phyloP scores from a whole-genome alignment of 1,140 invertebrate species.

The Aphelinus atriplicis region DNA sequence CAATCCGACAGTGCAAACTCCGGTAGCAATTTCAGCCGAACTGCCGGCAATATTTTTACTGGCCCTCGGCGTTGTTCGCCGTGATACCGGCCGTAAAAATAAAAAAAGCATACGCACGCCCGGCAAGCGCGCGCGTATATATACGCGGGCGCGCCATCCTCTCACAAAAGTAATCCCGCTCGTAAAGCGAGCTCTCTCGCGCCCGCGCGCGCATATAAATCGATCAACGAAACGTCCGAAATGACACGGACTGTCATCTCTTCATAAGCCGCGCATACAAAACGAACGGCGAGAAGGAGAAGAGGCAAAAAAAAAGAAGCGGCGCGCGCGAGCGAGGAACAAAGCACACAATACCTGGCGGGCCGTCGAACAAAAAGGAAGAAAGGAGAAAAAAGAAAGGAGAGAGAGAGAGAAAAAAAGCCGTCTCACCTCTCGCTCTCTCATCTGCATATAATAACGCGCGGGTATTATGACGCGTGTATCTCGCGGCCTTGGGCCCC shows the following conservation, averaged over 20 bases:
- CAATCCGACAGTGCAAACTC: too few species aligned
- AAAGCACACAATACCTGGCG: background rate
- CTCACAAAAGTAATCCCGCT: too few species aligned
- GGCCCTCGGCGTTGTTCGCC: too few species aligned
- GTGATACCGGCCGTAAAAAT: too few species aligned
- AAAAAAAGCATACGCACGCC: too few species aligned
- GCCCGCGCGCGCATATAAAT: conserved; percentile 35
- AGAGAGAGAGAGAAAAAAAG: conserved; percentile 1
- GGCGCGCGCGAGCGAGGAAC: background rate
- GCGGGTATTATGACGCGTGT: conserved; percentile 14
- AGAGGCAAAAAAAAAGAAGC: conserved; percentile 6
- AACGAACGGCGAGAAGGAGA: conserved; percentile 32
- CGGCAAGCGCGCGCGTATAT: too few species aligned
- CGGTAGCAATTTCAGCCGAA: too few species aligned
- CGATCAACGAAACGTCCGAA: conserved; percentile 32
- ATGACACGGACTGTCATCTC: conserved; percentile 28
- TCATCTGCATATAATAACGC: too few species aligned
- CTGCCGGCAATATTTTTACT: too few species aligned
- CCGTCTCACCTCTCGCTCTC: background rate
- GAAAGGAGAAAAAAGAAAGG: background rate
- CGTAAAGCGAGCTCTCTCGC: too few species aligned
- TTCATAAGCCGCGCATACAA: background rate
- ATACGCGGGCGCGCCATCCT: too few species aligned
- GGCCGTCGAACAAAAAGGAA: too few species aligned
- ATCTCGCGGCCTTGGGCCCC: conserved; percentile 2